Evolutionary conservation across 1,140 invertebrate genomes (phyloP).

Genomic region (Caenorhabditis inopinata): DNA sequence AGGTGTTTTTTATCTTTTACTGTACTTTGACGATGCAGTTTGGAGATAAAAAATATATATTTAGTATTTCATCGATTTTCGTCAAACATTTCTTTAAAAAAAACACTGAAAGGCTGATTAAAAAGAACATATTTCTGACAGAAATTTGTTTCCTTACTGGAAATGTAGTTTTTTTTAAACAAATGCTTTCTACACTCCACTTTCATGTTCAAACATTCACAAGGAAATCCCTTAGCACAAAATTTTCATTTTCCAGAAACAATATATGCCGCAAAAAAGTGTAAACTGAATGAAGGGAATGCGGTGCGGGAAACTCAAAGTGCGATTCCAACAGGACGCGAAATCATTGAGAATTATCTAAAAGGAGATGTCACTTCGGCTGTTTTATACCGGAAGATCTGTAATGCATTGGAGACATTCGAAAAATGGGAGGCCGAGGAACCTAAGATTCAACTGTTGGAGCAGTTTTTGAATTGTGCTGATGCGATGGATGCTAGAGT

Average conservation of each 20-base stretch:
- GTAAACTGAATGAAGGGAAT: not conserved
- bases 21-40: no score
- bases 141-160: no score
- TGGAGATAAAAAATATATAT: not conserved
- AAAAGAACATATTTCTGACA: no score
- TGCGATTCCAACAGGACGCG: not conserved
- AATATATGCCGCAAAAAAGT: not conserved
- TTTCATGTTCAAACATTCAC: no score
- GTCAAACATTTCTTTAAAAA: no score
- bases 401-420: conserved; percentile 9
- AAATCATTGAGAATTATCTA: not conserved
- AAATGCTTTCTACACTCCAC: no score
- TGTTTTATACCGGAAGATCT: not conserved
- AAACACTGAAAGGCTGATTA: no score
- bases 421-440: not conserved
- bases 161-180: not conserved
- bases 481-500: not conserved
- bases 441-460: not conserved
- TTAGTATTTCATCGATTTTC: not conserved
- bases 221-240: no score
- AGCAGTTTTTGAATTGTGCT: not conserved
- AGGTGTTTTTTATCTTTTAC: no score
- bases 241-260: not conserved
- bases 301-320: not conserved
- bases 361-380: not conserved